Conservation (phyloP, 2,888 invertebrate genomes). For the Dryadula phaetusa region DNA sequence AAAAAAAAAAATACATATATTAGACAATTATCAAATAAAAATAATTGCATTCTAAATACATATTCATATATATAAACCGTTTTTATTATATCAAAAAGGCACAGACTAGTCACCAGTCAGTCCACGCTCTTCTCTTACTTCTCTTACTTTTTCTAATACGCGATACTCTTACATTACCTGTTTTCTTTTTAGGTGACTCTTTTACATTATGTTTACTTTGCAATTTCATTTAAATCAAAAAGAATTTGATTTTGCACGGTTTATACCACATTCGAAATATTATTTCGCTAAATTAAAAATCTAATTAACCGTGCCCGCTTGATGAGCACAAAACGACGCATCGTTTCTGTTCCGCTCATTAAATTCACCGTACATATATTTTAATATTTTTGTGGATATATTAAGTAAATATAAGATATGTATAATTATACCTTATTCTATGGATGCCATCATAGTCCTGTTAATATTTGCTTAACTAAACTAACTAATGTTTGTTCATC, state of each 20-base stretch:
- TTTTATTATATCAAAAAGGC: too few species aligned
- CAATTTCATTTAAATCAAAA: background rate
- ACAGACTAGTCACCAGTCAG: too few species aligned
- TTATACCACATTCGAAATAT: constrained; percentile 7
- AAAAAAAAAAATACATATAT: constrained; percentile 11
- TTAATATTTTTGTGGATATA: background rate
- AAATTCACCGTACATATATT: background rate
- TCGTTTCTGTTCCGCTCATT: background rate
- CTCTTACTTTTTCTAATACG: too few species aligned
- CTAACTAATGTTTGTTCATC: too few species aligned
- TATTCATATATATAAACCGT: too few species aligned
- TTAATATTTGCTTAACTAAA: background rate
- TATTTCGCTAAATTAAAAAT: constrained; percentile 31
- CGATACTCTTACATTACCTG: too few species aligned
- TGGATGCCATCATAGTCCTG: too few species aligned
- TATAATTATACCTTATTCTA: too few species aligned
- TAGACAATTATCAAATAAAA: too few species aligned
- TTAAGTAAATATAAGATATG: background rate
- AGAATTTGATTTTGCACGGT: background rate
- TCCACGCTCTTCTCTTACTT: too few species aligned
- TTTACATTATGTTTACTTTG: background rate
- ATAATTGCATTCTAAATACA: too few species aligned
- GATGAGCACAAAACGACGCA: constrained; percentile 20
- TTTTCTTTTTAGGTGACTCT: too few species aligned
- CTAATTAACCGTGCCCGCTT: constrained; percentile 24